Conservation (phyloP, 2,888 invertebrate species). For the Hypolimnas misippus region DNA sequence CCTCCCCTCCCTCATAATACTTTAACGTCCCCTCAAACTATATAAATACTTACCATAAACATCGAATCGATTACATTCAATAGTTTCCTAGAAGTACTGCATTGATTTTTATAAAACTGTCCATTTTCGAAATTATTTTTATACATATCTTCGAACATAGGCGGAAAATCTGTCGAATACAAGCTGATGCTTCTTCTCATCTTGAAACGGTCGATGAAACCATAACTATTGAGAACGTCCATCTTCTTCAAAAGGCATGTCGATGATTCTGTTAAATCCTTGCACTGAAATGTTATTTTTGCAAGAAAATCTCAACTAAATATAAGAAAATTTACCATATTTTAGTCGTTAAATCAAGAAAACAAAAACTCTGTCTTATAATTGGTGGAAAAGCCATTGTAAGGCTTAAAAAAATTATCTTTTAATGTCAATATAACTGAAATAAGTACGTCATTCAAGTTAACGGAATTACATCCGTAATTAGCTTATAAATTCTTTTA, state of each 20-base stretch:
- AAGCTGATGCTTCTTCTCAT: slow-evolving; percentile 65
- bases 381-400: too few relatives aligned
- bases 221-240: slow-evolving; percentile 68
- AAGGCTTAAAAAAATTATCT: too few relatives aligned
- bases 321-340: too few relatives aligned
- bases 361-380: too few relatives aligned
- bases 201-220: slow-evolving; percentile 71
- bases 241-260: slow-evolving; percentile 66
- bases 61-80: slow-evolving; percentile 71
- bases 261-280: slow-evolving; percentile 57
- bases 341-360: too few relatives aligned
- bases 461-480: too few relatives aligned
- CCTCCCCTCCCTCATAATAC: too few relatives aligned
- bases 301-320: too few relatives aligned
- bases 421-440: too few relatives aligned
- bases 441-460: too few relatives aligned
- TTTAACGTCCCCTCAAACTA: not conserved
- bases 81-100: slow-evolving; percentile 66
- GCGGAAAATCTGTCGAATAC: slow-evolving; percentile 55
- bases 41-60: slow-evolving; percentile 60
- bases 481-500: too few relatives aligned
- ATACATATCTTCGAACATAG: slow-evolving; percentile 49
- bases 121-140: slow-evolving; percentile 54
- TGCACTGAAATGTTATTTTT: slow-evolving; percentile 63
- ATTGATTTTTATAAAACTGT: slow-evolving; percentile 63